Conservation (phyloP, 2,797 vertebrate species). For the Uromys caudimaculatus region DNA sequence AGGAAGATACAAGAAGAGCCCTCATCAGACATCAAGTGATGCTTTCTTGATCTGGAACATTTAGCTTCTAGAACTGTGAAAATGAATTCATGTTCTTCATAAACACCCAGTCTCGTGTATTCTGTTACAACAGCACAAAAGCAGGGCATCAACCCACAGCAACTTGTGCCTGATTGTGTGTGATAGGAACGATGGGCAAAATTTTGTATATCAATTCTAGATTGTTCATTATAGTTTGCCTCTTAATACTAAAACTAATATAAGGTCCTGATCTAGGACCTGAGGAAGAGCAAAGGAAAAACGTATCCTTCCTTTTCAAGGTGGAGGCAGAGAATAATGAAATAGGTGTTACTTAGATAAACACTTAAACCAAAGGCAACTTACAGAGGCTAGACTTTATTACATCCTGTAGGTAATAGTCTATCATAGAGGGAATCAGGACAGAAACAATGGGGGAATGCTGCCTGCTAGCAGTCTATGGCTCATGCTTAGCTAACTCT, state of each 20-base stretch:
- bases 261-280: background rate
- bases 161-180: background rate
- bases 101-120: background rate
- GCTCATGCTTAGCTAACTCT: background rate
- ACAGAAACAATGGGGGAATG: background rate
- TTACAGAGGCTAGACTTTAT: no score
- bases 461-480: background rate
- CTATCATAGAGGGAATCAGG: background rate
- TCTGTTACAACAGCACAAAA: background rate
- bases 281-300: background rate
- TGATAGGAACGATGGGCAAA: background rate
- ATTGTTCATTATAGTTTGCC: background rate
- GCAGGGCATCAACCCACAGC: background rate
- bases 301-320: background rate
- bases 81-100: background rate
- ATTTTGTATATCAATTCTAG: background rate
- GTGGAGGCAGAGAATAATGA: background rate
- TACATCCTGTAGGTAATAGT: background rate
- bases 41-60: background rate
- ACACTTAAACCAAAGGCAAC: background rate
- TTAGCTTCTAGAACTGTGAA: background rate
- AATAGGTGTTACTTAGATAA: background rate
- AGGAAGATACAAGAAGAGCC: background rate
- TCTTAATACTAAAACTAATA: background rate
- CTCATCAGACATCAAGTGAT: background rate